Conservation (phyloP, 2,888 invertebrate species). For the Portevinia maculata region DNA sequence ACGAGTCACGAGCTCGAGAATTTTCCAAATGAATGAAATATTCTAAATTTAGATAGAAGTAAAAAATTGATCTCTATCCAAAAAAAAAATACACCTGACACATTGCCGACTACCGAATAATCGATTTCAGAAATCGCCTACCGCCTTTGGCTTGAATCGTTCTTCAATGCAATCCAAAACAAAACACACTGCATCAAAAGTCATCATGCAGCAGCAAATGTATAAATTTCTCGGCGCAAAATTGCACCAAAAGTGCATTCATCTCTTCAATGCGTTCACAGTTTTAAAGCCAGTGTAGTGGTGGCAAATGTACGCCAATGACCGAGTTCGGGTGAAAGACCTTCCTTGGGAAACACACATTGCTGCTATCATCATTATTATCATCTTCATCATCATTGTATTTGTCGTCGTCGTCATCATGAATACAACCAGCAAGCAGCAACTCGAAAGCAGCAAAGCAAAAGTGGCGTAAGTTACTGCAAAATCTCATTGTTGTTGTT, state of each 20-base stretch:
- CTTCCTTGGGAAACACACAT: conserved; percentile 79
- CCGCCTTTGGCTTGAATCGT: conserved; percentile 26
- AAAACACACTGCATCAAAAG: conserved; percentile 15
- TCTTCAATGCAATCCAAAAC: not conserved
- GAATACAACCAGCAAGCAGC: conserved; percentile 16
- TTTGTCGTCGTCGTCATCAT: conserved; percentile 38
- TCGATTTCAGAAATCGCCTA: not conserved
- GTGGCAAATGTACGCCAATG: conserved; percentile 83
- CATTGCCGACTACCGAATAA: not conserved
- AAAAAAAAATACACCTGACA: conserved; percentile 59
- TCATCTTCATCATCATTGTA: conserved; percentile 78
- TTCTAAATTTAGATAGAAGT: conserved; percentile 55
- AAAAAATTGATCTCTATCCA: conserved; percentile 41
- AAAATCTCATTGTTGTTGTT: conserved; percentile 5
- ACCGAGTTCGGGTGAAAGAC: conserved; percentile 84
- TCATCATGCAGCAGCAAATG: conserved; percentile 23
- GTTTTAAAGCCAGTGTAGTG: conserved; percentile 74
- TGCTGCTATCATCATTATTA: conserved; percentile 81
- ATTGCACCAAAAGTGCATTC: conserved; percentile 73
- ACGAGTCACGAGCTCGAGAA: conserved; percentile 33
- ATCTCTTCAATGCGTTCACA: conserved; percentile 73
- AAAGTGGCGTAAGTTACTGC: conserved; percentile 41
- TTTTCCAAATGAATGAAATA: conserved; percentile 9
- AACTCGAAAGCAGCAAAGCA: conserved; percentile 10
- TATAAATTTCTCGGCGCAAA: conserved; percentile 62